Evolutionary conservation across 2,113 vertebrate genomes (phyloP).

Genomic region (Rhinoptilus africanus): DNA sequence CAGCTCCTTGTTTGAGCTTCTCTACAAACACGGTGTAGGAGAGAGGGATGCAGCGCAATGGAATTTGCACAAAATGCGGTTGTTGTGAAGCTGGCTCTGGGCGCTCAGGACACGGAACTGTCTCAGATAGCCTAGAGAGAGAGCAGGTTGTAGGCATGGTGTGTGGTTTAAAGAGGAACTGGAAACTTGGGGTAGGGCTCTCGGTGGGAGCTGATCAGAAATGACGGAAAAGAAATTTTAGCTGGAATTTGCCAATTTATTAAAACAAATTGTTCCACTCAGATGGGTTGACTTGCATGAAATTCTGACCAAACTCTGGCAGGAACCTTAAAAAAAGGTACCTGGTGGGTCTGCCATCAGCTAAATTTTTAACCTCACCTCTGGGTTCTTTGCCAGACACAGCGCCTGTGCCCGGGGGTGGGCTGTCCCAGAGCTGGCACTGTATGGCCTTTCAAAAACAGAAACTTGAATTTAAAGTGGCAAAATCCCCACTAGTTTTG

Average conservation of each 20-base stretch:
- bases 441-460: background rate
- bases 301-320: background rate
- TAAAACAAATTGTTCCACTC: background rate
- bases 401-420: background rate
- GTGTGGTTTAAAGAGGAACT: background rate
- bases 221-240: background rate
- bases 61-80: background rate
- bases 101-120: background rate
- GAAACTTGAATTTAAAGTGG: too few species aligned
- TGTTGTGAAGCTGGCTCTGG: fast-evolving
- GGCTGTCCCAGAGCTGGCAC: background rate
- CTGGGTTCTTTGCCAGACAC: background rate
- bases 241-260: background rate
- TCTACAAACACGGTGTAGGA: fast-evolving
- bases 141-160: background rate
- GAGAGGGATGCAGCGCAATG: background rate
- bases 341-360: background rate
- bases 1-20: background rate
- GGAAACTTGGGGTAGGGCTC: background rate
- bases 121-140: background rate
- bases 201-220: background rate
- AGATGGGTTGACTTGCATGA: background rate
- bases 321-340: background rate
- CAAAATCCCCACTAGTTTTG: too few species aligned
- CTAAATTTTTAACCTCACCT: background rate